A percentile compares a stretch with the other conserved stretches of the same genome.
phyloP scores from a whole-genome alignment of 2,888 invertebrate species.

The Watsonalla binaria region DNA sequence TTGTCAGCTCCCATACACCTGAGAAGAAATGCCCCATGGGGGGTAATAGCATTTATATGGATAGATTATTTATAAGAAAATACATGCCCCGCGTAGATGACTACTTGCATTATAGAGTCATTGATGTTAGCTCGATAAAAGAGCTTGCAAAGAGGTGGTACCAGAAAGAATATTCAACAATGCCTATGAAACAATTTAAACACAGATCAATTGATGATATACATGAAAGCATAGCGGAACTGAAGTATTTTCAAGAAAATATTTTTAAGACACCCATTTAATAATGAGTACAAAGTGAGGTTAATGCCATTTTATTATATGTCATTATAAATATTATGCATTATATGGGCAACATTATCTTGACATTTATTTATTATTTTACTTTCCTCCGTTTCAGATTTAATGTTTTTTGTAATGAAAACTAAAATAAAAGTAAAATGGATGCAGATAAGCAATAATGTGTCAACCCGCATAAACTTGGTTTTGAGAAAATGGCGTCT shows the following conservation, averaged over 20 bases:
- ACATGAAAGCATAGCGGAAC: slow-evolving; percentile 89
- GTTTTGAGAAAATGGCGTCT: no score
- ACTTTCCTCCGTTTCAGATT: no score
- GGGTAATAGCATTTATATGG: slow-evolving; percentile 93
- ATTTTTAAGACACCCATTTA: slow-evolving; percentile 74
- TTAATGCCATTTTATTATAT: no score
- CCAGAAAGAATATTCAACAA: slow-evolving; percentile 73
- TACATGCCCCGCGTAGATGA: slow-evolving; percentile 88
- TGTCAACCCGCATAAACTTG: no score
- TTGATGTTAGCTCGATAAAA: slow-evolving; percentile 95
- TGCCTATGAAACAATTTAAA: slow-evolving; percentile 80
- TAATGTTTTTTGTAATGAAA: no score
- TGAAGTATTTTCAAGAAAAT: slow-evolving; percentile 85
- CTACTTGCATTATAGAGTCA: slow-evolving; percentile 93
- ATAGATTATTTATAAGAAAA: slow-evolving; percentile 88
- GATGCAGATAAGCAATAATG: no score
- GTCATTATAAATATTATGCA: no score
- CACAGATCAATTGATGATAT: slow-evolving; percentile 92
- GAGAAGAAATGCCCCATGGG: slow-evolving; percentile 85
- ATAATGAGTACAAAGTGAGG: not conserved
- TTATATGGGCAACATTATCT: no score
- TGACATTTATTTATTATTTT: no score
- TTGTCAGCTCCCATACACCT: slow-evolving; percentile 80
- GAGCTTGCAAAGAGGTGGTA: slow-evolving; percentile 91
- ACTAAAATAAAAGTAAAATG: no score